phyloP scores from a whole-genome alignment of 2,113 vertebrate species.

The Balaenoptera acutorostrata region DNA sequence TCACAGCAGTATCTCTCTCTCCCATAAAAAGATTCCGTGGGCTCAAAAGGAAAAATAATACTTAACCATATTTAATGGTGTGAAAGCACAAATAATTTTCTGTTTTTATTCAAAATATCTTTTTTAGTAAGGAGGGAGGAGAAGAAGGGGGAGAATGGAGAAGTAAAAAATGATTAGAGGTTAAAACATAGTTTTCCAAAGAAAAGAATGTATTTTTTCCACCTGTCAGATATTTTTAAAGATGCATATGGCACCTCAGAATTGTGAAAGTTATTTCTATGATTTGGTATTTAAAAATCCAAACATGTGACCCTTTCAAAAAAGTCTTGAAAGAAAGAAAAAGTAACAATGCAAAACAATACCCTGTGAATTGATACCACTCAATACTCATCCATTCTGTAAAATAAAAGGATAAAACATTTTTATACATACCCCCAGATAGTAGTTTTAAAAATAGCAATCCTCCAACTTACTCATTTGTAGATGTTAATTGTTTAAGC shows the following conservation, averaged over 20 bases:
- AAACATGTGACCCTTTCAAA: not conserved
- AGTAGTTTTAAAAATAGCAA: constrained; percentile 40
- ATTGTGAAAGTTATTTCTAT: not conserved
- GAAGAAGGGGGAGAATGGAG: not conserved
- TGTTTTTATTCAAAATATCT: constrained; percentile 6
- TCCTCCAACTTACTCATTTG: not conserved
- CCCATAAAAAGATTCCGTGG: not conserved
- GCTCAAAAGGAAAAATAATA: constrained; percentile 52
- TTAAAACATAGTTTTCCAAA: constrained; percentile 18
- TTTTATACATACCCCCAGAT: not conserved
- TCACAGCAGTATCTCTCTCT: not conserved
- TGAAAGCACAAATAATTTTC: not conserved
- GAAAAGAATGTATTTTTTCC: not conserved
- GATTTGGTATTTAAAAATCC: not conserved
- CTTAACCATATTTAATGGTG: constrained; percentile 4
- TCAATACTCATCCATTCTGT: not conserved
- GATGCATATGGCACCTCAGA: not conserved
- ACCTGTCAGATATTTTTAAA: constrained; percentile 5
- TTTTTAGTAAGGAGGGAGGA: not conserved
- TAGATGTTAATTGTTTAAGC: not conserved
- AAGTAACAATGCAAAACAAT: not conserved
- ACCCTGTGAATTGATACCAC: not conserved
- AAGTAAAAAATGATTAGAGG: not conserved
- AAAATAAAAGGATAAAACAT: constrained; percentile 20
- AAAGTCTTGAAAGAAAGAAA: not conserved